A percentile compares a stretch with the other conserved stretches of the same genome.
These are phyloP conservation scores for Percina caprodes DNA, from an alignment of 2,113 vertebrate species.

Conservation along the genomic window DNA sequence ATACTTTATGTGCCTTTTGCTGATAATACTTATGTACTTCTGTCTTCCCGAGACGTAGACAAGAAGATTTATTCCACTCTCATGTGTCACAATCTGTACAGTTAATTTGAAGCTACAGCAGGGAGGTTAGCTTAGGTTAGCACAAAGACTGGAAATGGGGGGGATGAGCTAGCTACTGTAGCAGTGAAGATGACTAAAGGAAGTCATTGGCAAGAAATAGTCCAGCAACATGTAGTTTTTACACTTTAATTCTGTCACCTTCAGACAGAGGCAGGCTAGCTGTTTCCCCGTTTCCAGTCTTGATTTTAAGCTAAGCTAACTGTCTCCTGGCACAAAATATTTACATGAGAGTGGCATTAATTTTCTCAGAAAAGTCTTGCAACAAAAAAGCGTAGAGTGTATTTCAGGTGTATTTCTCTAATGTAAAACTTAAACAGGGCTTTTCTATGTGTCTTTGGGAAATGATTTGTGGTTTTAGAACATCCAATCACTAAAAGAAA, in stretches of 20 bases:
- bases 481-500: neutral
- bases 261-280: neutral
- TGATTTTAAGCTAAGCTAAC: neutral
- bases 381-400: neutral
- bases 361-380: neutral
- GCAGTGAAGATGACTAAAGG: neutral
- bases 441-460: neutral
- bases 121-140: neutral
- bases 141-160: neutral
- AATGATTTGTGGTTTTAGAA: neutral
- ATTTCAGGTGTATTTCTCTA: neutral
- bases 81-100: neutral
- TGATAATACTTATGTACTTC: neutral
- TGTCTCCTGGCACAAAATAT: neutral
- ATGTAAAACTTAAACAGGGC: neutral
- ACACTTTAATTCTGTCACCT: neutral
- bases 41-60: neutral
- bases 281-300: neutral
- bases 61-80: neutral
- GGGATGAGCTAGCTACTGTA: neutral
- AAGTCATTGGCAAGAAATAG: neutral
- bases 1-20: neutral
- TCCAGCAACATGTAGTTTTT: neutral
- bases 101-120: neutral
- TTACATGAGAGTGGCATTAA: neutral